Evolutionary conservation across 2,888 invertebrate species (phyloP).

Genomic region (Mystacides longicornis): DNA sequence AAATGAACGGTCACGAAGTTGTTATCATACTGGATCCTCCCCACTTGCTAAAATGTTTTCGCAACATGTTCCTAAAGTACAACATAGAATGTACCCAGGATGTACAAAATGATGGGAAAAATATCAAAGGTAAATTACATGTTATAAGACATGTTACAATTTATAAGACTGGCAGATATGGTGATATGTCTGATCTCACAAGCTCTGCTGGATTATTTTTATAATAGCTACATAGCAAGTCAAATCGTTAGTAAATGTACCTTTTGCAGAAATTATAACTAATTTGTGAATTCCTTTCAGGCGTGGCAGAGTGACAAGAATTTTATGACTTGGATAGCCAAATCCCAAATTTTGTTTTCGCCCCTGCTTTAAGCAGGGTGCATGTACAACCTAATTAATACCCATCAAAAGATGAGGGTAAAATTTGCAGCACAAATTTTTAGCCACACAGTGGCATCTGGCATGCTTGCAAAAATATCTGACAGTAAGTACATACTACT

Average conservation of each 20-base stretch:
- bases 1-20: conserved; percentile 12
- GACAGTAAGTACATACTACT: neutral
- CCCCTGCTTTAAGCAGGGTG: neutral
- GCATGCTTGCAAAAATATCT: neutral
- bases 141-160: neutral
- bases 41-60: conserved; percentile 14
- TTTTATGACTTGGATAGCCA: neutral
- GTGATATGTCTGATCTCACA: neutral
- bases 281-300: neutral
- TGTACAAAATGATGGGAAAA: neutral
- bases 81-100: neutral
- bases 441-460: neutral
- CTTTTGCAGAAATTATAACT: neutral
- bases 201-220: neutral
- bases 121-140: neutral
- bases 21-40: conserved; percentile 13
- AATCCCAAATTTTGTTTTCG: neutral
- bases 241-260: neutral
- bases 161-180: neutral
- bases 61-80: conserved; percentile 11
- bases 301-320: neutral
- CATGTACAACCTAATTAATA: neutral
- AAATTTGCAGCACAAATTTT: neutral
- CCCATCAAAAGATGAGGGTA: neutral
- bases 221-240: no score